Evolutionary conservation across 2,888 invertebrate genomes (phyloP), one percentile per base, ranked within the genome.

Genomic region (Dolichomitus sp.): DNA sequence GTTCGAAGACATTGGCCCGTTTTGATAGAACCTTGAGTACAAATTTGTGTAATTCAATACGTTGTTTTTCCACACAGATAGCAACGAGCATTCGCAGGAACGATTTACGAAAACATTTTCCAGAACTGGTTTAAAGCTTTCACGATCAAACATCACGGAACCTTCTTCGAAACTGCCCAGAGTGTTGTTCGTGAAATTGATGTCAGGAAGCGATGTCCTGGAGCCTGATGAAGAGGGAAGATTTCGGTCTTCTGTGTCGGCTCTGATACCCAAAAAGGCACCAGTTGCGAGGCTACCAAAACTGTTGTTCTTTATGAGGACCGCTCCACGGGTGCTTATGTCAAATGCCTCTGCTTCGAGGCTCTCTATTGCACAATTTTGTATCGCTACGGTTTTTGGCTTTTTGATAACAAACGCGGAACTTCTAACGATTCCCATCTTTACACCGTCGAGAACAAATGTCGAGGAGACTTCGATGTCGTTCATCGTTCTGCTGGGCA

Each of bases 401-500:
- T 95, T 95, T 87, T 94, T 95, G 84, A 96, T 94, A 87, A 96
- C 95, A 94, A 97, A 96, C 27, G 97, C 96, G 85, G 96, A 95
- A 87, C 97, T 96, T 87, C 95, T 95, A 63, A 97, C 93, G 85
- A 94, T 95, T 76, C 95, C 94, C 88, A 97, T 95, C 61, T 92
- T 94, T 82, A 96, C 96, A 85, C 96, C 95, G 84, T 96, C 95
- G 89, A 97, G 95, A 86, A 95, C 94, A 85, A 97, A 95, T 78
- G 95, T 94, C 88, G 96, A 95, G 70, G 95, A 95, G 50, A 97
- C 96, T 88, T 96, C 96, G 66, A 97, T 94, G 88, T 97, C 97
- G 78, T 97, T 96, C 91, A 97, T 95, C 78, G 96, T 95, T 82
- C 97, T 95, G 87, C 97, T 97, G 4, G 97, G 97, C 80, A 97